Percentiles rank a stretch among this genome's conserved stretches.
phyloP scores from a whole-genome alignment of 2,113 vertebrate genomes.

The Cygnus buccinator region DNA sequence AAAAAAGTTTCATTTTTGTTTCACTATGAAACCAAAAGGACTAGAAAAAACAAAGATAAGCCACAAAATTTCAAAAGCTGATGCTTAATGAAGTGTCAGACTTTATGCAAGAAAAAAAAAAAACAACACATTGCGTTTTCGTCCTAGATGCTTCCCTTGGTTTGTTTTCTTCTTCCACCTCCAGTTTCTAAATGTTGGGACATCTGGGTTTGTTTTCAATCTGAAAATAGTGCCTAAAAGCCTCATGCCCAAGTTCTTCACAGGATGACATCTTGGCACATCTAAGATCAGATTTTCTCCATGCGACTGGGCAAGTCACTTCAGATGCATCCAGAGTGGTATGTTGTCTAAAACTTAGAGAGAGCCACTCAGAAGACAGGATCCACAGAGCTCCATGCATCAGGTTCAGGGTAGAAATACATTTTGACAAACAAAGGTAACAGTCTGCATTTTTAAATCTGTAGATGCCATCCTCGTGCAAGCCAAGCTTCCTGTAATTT shows the following conservation, averaged over 20 bases:
- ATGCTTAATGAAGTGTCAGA: neutral
- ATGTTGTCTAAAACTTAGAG: neutral
- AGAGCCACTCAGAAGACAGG: neutral
- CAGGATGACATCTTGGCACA: neutral
- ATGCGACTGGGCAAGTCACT: neutral
- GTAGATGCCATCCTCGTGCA: neutral
- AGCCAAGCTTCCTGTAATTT: neutral
- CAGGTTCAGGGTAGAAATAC: neutral
- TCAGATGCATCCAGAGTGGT: neutral
- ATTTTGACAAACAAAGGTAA: neutral
- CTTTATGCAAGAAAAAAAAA: neutral
- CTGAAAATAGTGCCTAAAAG: neutral
- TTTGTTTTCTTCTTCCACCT: neutral
- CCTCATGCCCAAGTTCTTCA: neutral
- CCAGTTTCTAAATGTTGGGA: neutral
- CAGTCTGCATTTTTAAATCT: neutral
- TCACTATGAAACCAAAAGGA: neutral
- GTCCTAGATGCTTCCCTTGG: neutral
- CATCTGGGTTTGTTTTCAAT: neutral
- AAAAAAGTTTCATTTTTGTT: neutral
- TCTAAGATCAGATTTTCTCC: neutral
- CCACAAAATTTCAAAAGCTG: neutral
- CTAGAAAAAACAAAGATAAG: neutral
- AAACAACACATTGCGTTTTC: neutral
- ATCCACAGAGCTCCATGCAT: neutral